phyloP scores from a whole-genome alignment of 2,888 invertebrate genomes.

The Dolomedes plantarius region DNA sequence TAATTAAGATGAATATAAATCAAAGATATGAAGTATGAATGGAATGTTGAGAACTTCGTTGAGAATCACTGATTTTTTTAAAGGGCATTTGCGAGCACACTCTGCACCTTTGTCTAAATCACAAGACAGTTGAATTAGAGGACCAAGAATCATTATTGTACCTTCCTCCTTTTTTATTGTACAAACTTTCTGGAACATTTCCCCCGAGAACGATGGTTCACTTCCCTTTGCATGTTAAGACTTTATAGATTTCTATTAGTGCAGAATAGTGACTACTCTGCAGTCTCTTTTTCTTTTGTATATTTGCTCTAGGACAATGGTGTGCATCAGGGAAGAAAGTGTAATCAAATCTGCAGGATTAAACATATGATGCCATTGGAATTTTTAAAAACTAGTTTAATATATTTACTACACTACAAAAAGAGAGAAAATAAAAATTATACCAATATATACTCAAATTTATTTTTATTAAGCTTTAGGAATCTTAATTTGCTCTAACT shows the following conservation, averaged over 20 bases:
- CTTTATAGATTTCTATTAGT: background rate
- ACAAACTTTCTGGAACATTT: background rate
- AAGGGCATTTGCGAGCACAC: background rate
- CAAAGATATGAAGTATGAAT: background rate
- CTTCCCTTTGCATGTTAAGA: slow-evolving; percentile 5
- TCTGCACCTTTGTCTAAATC: background rate
- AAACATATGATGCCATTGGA: too few species aligned
- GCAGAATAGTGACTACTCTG: slow-evolving; percentile 29
- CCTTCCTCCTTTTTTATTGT: background rate
- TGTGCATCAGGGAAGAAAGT: too few species aligned
- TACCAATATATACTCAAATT: too few species aligned
- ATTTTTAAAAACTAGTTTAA: too few species aligned
- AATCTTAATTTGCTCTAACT: too few species aligned
- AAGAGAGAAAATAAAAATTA: too few species aligned
- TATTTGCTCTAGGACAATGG: background rate
- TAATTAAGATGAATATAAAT: too few species aligned
- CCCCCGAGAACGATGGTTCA: background rate
- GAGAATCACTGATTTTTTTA: slow-evolving; percentile 42
- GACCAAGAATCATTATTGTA: slow-evolving; percentile 39
- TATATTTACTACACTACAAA: too few species aligned
- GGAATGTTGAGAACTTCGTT: background rate
- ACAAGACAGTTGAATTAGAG: slow-evolving; percentile 12
- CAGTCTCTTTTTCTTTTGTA: slow-evolving; percentile 29
- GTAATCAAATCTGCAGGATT: too few species aligned
- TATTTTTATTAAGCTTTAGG: too few species aligned